Conservation (phyloP, 2,888 invertebrate genomes). For the Salticus scenicus region DNA sequence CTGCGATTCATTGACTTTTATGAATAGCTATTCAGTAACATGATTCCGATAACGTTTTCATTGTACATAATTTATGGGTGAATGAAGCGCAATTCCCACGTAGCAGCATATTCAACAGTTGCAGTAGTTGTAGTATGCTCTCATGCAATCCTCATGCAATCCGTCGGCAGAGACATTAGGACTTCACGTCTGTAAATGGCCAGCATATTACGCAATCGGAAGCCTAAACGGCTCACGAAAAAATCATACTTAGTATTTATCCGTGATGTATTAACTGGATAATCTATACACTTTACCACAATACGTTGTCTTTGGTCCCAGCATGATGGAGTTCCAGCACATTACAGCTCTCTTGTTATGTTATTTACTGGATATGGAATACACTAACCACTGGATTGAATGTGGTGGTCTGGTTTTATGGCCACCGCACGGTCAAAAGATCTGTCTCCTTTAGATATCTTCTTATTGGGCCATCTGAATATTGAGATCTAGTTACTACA, state of each 20-base stretch:
- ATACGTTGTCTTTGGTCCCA: too few relatives aligned
- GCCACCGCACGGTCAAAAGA: too few relatives aligned
- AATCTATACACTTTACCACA: too few relatives aligned
- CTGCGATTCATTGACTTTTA: constrained; percentile 10
- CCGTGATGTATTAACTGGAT: not conserved
- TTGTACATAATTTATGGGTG: too few relatives aligned
- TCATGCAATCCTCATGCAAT: constrained; percentile 10
- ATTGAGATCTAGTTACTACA: too few relatives aligned
- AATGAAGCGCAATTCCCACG: not conserved
- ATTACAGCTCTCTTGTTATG: too few relatives aligned
- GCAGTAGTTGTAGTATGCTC: not conserved
- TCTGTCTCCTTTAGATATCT: too few relatives aligned
- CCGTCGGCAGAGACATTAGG: constrained; percentile 21
- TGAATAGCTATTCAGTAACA: constrained; percentile 26
- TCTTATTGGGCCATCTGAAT: too few relatives aligned
- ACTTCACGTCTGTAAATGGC: constrained; percentile 22
- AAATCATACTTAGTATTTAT: constrained; percentile 25
- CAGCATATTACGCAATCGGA: not conserved
- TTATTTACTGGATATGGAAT: too few relatives aligned
- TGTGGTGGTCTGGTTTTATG: too few relatives aligned
- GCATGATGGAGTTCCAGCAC: too few relatives aligned
- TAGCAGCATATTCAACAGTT: not conserved
- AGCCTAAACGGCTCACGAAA: constrained; percentile 15
- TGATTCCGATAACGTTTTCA: not conserved
- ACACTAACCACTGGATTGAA: too few relatives aligned